Percentiles rank a stretch among this genome's conserved stretches.
Conservation (phyloP, 2,113 vertebrate genomes). For the Alligator mississippiensis region DNA sequence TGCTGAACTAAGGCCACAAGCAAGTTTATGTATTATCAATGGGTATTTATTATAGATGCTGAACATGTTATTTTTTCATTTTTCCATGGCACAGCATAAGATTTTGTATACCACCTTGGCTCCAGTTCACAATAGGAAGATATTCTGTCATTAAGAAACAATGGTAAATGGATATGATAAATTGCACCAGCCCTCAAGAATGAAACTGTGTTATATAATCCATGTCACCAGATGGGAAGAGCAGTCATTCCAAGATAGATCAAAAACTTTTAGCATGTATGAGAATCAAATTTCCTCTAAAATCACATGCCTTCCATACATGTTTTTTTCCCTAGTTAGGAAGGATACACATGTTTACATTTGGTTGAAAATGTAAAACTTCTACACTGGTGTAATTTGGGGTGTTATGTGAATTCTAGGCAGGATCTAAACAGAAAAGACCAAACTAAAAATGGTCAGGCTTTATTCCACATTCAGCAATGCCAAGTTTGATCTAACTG, state of each 20-base stretch:
- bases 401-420: neutral
- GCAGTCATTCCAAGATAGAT: too few relatives aligned
- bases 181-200: neutral
- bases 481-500: neutral
- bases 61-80: neutral
- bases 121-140: neutral
- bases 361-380: too few relatives aligned
- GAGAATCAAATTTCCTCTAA: too few relatives aligned
- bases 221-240: too few relatives aligned
- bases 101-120: neutral
- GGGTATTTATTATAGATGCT: neutral
- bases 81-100: neutral
- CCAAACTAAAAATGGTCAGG: neutral
- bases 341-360: too few relatives aligned
- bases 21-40: neutral
- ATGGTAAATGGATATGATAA: neutral
- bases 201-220: too few relatives aligned
- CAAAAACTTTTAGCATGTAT: too few relatives aligned
- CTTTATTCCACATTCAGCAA: neutral
- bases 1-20: neutral
- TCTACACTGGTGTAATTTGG: too few relatives aligned
- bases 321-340: too few relatives aligned
- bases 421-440: neutral
- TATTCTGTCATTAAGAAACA: neutral
- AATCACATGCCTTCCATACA: too few relatives aligned